Percentiles rank a stretch among this genome's conserved stretches.
Evolutionary conservation across 2,888 invertebrate species (phyloP).

Genomic region (Argyresthia goedartella): DNA sequence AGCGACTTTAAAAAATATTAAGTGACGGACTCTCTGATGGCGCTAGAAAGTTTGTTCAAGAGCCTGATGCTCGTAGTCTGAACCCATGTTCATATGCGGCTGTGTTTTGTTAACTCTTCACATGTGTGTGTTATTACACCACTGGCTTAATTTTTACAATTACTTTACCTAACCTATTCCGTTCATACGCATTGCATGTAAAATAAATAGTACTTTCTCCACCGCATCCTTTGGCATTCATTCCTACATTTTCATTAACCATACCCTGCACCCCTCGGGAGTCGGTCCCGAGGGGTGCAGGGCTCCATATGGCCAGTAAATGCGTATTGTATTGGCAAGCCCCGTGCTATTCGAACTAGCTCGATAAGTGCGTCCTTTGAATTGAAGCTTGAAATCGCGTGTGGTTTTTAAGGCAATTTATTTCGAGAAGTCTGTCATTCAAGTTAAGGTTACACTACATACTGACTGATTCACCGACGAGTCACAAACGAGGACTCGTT

Average conservation of each 20-base stretch:
- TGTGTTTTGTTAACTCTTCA: no score
- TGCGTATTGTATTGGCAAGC: conserved; percentile 51
- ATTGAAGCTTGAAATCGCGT: conserved; percentile 9
- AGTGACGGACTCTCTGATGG: no score
- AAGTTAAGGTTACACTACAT: no score
- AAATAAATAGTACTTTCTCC: background rate
- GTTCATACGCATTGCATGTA: background rate
- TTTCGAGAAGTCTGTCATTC: background rate
- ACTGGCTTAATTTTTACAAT: no score
- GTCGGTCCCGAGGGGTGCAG: conserved; percentile 10
- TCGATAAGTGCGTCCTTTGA: conserved; percentile 10
- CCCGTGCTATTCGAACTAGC: conserved; percentile 22
- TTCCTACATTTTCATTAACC: conserved; percentile 4
- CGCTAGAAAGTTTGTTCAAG: no score
- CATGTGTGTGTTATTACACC: no score
- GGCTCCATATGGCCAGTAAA: conserved; percentile 68
- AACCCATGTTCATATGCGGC: no score
- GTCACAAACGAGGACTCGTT: no score
- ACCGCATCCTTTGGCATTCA: background rate
- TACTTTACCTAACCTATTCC: no score
- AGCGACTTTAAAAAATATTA: no score
- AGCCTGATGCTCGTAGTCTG: no score
- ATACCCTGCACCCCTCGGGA: background rate
- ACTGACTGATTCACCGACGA: no score
- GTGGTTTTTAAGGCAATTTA: conserved; percentile 16